Evolutionary conservation across 2,113 vertebrate genomes (phyloP), one percentile per base, ranked within the genome.

Genomic region (Microtus richardsoni): DNA sequence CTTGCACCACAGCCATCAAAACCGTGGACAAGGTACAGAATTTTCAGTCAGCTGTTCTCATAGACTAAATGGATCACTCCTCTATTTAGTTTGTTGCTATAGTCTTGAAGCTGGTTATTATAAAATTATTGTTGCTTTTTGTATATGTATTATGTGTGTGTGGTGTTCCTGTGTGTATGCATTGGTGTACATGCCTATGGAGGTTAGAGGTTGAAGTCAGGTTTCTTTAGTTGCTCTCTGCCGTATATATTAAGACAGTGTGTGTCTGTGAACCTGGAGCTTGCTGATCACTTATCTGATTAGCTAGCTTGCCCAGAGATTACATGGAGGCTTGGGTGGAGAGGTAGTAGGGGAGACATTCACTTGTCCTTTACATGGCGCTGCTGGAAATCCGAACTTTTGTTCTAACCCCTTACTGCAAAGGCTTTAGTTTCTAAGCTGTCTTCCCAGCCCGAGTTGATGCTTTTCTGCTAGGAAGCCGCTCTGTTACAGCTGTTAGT

Each of bases 401-500:
- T 66, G 39, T 66, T 19, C 39, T 85, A 17, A 66, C 17, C 19
- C 26, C 47, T 30, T 16, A 66, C 41, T 22, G 83, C 62, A 22
- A 47, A 28, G 62, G 2, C 83, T 66, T 21, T 79, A 52, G 41
- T 47, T 44, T 85, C 60, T 66, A 16, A 85, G 60, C 60, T 44
- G 9, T 44, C 39, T 84, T 28, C n/a, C 17, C 41, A 47, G 60
- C 60, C 16, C 33, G 71, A 22, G n/a, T 83, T 87, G n/a, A 26
- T 95, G n/a, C 75, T 77, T 92, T 78, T 66, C n/a, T 49, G 88
- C 30, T 54, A 10, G 54, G 73, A 89, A 85, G n/a, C 64, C 75
- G 26, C 39, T 58, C n/a, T 36, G 26, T 28, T 71, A 85, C 54
- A 74, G 39, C 16, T 84, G 60, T 96, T 73, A 83, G 26, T 12